Percentiles rank a stretch among this genome's conserved stretches.
Evolutionary conservation across 1,140 invertebrate species (phyloP).

Genomic region (Copidosoma floridanum): DNA sequence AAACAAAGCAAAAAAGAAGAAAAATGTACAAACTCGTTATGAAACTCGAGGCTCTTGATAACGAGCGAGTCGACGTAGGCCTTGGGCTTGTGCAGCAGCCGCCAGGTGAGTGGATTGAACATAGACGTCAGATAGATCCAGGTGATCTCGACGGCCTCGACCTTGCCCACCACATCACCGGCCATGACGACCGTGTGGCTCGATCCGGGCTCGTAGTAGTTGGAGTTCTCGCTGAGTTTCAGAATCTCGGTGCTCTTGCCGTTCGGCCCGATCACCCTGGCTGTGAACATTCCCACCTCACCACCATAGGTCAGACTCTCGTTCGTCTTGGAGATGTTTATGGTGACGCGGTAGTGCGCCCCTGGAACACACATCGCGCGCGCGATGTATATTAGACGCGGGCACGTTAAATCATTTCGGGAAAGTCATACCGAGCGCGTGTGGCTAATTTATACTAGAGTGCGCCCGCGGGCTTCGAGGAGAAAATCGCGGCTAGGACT

Average conservation of each 20-base stretch:
- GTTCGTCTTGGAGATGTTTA: constrained; percentile 71
- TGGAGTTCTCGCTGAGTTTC: constrained; percentile 56
- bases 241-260: constrained; percentile 62
- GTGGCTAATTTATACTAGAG: neutral
- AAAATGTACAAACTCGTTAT: constrained; percentile 60
- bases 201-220: constrained; percentile 70
- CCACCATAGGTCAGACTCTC: constrained; percentile 72
- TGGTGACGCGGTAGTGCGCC: constrained; percentile 71
- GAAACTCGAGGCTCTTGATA: constrained; percentile 68
- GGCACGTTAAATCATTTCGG: neutral
- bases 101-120: constrained; percentile 81
- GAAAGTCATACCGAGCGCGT: neutral
- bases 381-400: neutral
- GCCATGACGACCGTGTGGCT: constrained; percentile 68
- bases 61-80: constrained; percentile 70
- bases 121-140: constrained; percentile 77
- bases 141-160: constrained; percentile 66
- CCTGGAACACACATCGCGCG: constrained; percentile 51
- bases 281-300: constrained; percentile 70
- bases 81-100: constrained; percentile 68
- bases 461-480: neutral
- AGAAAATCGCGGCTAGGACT: constrained; percentile 5
- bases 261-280: constrained; percentile 66
- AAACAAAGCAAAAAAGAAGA: neutral
- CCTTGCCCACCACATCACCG: constrained; percentile 64